Conservation (phyloP, 2,888 invertebrate genomes). For the Tenthredo mesomela region DNA sequence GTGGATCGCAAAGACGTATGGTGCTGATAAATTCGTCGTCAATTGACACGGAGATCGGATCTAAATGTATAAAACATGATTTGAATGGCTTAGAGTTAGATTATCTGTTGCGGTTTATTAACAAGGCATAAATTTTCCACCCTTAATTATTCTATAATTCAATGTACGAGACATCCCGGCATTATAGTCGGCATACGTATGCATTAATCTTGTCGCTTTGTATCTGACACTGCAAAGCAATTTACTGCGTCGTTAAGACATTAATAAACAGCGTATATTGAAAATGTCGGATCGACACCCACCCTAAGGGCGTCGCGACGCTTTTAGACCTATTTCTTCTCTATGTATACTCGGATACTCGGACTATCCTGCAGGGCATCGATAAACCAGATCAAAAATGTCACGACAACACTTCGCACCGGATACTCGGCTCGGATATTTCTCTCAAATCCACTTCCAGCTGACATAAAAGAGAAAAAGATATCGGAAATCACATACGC, state of each 20-base stretch:
- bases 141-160: constrained; percentile 45
- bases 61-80: neutral
- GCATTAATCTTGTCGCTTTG: constrained; percentile 28
- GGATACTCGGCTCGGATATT: neutral
- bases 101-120: constrained; percentile 11
- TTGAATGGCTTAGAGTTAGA: neutral
- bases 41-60: neutral
- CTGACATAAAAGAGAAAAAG: neutral
- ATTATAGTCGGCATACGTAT: neutral
- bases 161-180: neutral
- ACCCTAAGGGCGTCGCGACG: constrained; percentile 46
- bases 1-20: neutral
- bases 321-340: constrained; percentile 34
- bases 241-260: constrained; percentile 42
- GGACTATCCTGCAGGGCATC: neutral
- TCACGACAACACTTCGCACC: constrained; percentile 15
- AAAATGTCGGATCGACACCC: constrained; percentile 29
- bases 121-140: constrained; percentile 8
- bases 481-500: neutral
- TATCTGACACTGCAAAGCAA: constrained; percentile 2
- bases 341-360: constrained; percentile 12
- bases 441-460: neutral
- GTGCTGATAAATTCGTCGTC: neutral
- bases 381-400: constrained; percentile 36
- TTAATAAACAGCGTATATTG: constrained; percentile 38